Conservation (phyloP, 2,113 vertebrate genomes). For the Excalfactoria chinensis region DNA sequence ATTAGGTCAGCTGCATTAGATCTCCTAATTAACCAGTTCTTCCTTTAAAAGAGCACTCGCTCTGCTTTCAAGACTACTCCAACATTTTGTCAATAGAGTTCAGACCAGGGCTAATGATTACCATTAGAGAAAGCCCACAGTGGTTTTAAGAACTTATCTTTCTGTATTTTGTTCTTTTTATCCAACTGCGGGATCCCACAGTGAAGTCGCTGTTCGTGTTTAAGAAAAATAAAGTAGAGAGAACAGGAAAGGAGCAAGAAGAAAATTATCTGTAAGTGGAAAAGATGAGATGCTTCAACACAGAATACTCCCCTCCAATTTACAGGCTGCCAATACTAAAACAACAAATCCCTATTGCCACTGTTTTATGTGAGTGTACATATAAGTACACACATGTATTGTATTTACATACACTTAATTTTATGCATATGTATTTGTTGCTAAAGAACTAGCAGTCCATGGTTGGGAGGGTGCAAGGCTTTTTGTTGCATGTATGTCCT, state of each 20-base stretch:
- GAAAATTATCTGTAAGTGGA: neutral
- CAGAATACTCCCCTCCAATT: neutral
- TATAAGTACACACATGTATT: neutral
- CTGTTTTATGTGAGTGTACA: neutral
- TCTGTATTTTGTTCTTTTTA: slow-evolving; percentile 71
- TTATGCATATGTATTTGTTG: neutral
- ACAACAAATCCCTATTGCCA: neutral
- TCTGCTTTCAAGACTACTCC: slow-evolving; percentile 69
- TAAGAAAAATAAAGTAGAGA: neutral
- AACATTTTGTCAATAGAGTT: slow-evolving; percentile 78
- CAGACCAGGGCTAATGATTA: slow-evolving; percentile 76
- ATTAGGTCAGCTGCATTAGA: slow-evolving; percentile 80
- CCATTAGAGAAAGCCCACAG: slow-evolving; percentile 70
- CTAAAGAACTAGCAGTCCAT: neutral
- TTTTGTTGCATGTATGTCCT: neutral
- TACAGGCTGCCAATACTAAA: neutral
- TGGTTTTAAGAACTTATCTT: slow-evolving; percentile 74
- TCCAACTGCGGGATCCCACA: slow-evolving; percentile 52
- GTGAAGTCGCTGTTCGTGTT: slow-evolving; percentile 44
- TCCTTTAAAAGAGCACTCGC: slow-evolving; percentile 72
- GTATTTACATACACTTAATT: neutral
- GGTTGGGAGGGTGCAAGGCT: neutral
- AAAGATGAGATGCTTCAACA: neutral
- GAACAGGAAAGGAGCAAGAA: neutral
- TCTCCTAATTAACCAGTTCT: slow-evolving; percentile 77